A percentile compares a stretch with the other conserved stretches of the same genome.
Conservation (phyloP, 2,113 vertebrate genomes). For the Myodes glareolus region DNA sequence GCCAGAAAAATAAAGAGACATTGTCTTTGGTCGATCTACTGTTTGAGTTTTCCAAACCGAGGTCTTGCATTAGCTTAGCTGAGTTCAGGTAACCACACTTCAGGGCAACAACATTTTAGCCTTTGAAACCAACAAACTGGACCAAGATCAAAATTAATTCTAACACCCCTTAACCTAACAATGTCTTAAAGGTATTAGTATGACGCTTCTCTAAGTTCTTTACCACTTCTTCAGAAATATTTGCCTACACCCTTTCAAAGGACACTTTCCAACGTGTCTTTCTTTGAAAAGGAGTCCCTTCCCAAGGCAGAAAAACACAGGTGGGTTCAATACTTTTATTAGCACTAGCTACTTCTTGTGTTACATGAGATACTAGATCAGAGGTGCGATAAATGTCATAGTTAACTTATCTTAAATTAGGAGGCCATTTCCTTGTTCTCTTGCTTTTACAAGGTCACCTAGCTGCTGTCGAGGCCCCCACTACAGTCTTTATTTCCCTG, state of each 20-base stretch:
- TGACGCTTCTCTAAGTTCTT: neutral
- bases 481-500: neutral
- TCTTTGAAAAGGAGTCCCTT: constrained; percentile 46
- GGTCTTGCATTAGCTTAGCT: constrained; percentile 25
- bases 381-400: constrained; percentile 74
- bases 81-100: constrained; percentile 61
- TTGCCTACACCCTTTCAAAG: constrained; percentile 58
- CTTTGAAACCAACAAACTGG: constrained; percentile 28
- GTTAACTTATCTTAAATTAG: constrained; percentile 75
- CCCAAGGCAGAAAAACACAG: constrained; percentile 32
- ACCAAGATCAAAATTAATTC: neutral
- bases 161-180: neutral
- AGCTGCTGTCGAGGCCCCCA: constrained; percentile 22
- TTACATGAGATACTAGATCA: constrained; percentile 67
- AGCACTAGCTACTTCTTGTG: constrained; percentile 38
- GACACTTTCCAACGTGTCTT: constrained; percentile 5
- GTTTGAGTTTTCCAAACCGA: constrained; percentile 63
- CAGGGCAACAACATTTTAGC: neutral
- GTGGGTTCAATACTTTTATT: constrained; percentile 75
- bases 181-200: neutral
- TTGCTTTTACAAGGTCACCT: constrained; percentile 7
- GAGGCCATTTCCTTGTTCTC: constrained; percentile 3
- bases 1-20: constrained; percentile 73
- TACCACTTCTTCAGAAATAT: constrained; percentile 53
- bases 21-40: constrained; percentile 70